Evolutionary conservation across 2,888 invertebrate genomes (phyloP), one percentile per base, ranked within the genome.

Genomic region (Tenthredo notha): DNA sequence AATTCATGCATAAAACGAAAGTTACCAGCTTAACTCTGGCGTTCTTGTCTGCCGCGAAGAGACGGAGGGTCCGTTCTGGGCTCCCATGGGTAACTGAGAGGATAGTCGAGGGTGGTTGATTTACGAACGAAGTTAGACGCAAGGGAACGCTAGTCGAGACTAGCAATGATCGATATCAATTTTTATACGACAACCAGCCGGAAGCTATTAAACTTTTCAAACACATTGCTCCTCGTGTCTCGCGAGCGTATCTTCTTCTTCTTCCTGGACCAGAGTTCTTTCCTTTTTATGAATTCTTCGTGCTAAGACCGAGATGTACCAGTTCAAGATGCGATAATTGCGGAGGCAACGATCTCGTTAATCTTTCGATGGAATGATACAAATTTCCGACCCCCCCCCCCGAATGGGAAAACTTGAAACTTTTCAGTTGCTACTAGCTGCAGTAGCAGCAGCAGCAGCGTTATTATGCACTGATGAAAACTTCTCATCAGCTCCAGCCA

Each of bases 71-170:
- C 83, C 70, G 83, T 83, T 83, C 85, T 83, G 87, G 86, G 85
- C 88, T 85, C 85, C 86, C 78, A 82, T 43, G 84, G 67, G 80
- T 75, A 85, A 85, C 67, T 85, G 86, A 40, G 74, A 86, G 86
- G 86, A 87, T 86, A 85, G 78, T 85, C 40, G 78, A 78, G 72
- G 67, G 83, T 29, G 85, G 74, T 82, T 90, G 90, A 91, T 90
- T 91, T 90, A 91, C 89, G 88, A 87, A 89, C 88, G 90, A 90
- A 90, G 90, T 90, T 89, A 88, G 83, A 83, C 83, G 70, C 83
- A 6, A 29, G 83, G 70, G 83, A 83, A 83, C 83, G 67, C 83
- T 83, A 83, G 83, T 50, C 83, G 83, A 47, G 83, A 83, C 83
- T 83, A 83, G 83, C 67, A 83, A 83, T 83, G 83, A 83, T 83